phyloP scores from a whole-genome alignment of 2,797 vertebrate species.

The Anabacerthia variegaticeps region DNA sequence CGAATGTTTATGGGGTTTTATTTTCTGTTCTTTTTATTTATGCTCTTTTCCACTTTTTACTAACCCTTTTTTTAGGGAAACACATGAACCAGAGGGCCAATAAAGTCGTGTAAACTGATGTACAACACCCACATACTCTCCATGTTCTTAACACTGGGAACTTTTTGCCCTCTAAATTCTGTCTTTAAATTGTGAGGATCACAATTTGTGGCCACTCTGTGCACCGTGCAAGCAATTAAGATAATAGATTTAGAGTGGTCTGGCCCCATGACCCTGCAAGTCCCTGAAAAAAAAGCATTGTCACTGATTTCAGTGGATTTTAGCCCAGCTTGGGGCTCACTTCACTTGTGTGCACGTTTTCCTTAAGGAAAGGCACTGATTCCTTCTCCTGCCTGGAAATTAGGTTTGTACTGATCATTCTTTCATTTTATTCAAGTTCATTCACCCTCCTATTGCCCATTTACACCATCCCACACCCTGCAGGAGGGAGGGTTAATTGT shows the following conservation, averaged over 20 bases:
- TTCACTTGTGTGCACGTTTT: not conserved
- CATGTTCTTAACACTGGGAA: not conserved
- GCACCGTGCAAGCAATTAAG: not conserved
- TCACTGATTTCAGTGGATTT: not conserved
- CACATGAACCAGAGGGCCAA: not conserved
- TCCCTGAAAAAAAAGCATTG: not conserved
- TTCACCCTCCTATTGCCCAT: accelerated
- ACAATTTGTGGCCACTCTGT: not conserved
- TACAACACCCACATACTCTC: accelerated
- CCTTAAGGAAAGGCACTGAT: not conserved
- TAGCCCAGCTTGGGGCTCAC: too few species aligned
- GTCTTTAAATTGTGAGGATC: not conserved
- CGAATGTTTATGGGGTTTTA: too few species aligned
- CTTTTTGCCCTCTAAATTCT: not conserved
- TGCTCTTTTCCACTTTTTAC: not conserved
- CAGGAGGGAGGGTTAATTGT: not conserved
- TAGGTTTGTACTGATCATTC: not conserved
- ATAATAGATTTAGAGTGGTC: not conserved
- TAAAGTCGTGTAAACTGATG: not conserved
- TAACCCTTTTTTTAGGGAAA: not conserved
- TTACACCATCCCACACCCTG: not conserved
- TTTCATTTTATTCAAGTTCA: not conserved
- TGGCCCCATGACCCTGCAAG: not conserved
- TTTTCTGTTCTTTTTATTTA: too few species aligned
- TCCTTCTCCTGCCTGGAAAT: not conserved